Evolutionary conservation across 2,888 invertebrate species (phyloP).

Genomic region (Drosophila falleni): DNA sequence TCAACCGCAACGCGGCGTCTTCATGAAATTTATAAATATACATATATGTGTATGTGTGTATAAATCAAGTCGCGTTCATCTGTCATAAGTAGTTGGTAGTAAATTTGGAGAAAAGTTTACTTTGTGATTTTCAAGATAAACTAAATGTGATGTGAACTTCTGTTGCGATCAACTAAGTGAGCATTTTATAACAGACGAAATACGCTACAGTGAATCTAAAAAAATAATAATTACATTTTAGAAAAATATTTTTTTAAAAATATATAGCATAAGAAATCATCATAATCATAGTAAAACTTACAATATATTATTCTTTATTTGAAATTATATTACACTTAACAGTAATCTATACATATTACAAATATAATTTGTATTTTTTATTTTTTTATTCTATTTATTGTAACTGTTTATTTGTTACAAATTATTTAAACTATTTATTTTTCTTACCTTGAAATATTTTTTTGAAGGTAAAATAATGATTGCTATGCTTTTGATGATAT

Average conservation of each 20-base stretch:
- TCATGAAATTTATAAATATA: constrained; percentile 17
- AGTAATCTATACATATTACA: no score
- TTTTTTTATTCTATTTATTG: neutral
- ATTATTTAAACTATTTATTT: no score
- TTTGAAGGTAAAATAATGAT: neutral
- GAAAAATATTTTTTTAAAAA: no score
- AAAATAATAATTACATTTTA: no score
- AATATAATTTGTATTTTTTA: no score
- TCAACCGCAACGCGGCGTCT: constrained; percentile 68
- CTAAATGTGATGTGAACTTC: constrained; percentile 22
- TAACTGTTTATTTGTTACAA: no score
- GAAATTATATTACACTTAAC: no score
- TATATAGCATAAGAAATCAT: no score
- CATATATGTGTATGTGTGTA: constrained; percentile 20
- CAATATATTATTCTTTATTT: no score
- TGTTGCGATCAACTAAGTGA: neutral
- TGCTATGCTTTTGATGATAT: neutral
- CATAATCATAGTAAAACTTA: no score
- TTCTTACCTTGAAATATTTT: no score
- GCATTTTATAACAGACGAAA: neutral
- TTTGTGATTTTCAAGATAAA: constrained; percentile 48
- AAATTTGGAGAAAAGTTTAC: constrained; percentile 49
- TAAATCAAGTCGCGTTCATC: constrained; percentile 69
- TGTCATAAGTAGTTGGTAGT: constrained; percentile 59
- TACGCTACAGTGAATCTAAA: neutral